Evolutionary conservation across 2,113 vertebrate species (phyloP).

Genomic region (Callipepla californica): DNA sequence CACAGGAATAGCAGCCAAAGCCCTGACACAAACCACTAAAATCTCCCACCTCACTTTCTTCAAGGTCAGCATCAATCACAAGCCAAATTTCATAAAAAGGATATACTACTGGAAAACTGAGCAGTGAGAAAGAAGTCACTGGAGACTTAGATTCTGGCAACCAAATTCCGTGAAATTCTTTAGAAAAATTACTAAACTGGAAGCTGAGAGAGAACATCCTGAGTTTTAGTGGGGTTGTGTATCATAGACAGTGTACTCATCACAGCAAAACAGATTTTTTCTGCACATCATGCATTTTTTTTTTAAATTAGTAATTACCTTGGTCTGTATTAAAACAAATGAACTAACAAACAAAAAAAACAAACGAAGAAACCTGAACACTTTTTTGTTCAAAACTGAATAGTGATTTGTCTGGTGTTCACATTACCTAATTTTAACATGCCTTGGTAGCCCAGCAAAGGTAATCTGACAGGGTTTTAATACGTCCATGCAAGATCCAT

Average conservation of each 20-base stretch:
- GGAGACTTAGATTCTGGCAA: conserved; percentile 53
- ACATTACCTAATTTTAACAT: background rate
- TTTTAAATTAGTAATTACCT: background rate
- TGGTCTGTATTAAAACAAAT: background rate
- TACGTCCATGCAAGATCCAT: no score
- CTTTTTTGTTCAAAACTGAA: background rate
- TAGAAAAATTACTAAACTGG: conserved; percentile 48
- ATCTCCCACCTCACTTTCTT: conserved; percentile 34
- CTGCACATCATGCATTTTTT: background rate
- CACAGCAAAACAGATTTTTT: background rate
- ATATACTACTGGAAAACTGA: conserved; percentile 60
- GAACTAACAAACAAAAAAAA: no score
- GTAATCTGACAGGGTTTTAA: background rate
- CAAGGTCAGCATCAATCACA: conserved; percentile 48
- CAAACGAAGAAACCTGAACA: background rate
- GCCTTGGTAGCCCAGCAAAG: background rate
- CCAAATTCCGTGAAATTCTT: conserved; percentile 52
- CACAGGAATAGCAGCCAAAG: conserved; percentile 45
- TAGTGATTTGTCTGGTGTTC: background rate
- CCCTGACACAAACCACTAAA: conserved; percentile 33
- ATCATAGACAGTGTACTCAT: background rate
- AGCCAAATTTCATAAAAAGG: conserved; percentile 57
- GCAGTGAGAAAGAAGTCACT: conserved; percentile 23
- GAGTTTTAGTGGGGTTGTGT: background rate
- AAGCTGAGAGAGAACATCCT: conserved; percentile 6